phyloP scores from a whole-genome alignment of 2,797 vertebrate species.

The Aselliscus stoliczkanus region DNA sequence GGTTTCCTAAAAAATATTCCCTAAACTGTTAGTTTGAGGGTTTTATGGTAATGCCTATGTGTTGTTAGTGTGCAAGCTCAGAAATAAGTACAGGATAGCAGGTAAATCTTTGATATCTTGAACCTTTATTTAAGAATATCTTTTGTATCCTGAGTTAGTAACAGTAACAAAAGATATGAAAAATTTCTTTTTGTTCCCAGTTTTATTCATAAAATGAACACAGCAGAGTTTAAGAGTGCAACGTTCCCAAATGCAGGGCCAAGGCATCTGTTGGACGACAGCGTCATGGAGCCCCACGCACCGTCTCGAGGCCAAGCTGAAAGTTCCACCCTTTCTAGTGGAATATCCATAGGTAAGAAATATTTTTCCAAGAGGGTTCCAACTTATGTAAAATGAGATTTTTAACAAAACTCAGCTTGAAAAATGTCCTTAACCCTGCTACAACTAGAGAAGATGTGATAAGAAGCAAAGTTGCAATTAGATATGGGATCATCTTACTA shows the following conservation, averaged over 20 bases:
- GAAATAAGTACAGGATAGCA: neutral
- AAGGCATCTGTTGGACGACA: slow-evolving; percentile 96
- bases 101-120: neutral
- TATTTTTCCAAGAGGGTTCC: neutral
- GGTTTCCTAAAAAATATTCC: neutral
- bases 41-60: neutral
- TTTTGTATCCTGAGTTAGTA: slow-evolving; percentile 15
- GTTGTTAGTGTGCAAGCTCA: neutral
- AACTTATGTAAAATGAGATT: neutral
- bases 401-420: neutral
- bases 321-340: slow-evolving; percentile 97
- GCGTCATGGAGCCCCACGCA: slow-evolving; percentile 96
- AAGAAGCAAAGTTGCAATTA: neutral
- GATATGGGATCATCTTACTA: neutral
- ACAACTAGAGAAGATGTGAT: neutral
- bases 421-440: neutral
- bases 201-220: slow-evolving; percentile 98
- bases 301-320: slow-evolving; percentile 93
- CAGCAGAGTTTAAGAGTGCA: slow-evolving; percentile 96
- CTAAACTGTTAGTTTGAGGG: neutral
- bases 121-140: neutral
- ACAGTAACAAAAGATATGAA: accelerated
- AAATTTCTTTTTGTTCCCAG: slow-evolving; percentile 78
- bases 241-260: slow-evolving; percentile 98
- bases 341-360: slow-evolving; percentile 94